A percentile compares a stretch with the other conserved stretches of the same genome.
These are phyloP conservation scores for Chloroceryle aenea DNA, from an alignment of 2,113 vertebrate genomes.

Conservation along the genomic window DNA sequence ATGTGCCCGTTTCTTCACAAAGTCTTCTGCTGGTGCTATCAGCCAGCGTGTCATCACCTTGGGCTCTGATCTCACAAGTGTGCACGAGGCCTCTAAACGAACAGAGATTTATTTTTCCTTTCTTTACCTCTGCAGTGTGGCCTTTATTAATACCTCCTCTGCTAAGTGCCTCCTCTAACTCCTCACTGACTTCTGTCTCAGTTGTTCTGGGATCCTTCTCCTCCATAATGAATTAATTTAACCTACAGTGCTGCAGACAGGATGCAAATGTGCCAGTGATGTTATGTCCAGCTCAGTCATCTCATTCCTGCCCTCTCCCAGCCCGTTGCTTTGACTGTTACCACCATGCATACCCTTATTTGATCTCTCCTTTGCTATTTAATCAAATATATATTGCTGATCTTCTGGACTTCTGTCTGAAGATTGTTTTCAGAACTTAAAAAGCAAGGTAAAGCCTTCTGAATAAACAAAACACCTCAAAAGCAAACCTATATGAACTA, in stretches of 20 bases:
- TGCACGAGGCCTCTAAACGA: not conserved
- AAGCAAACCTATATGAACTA: not conserved
- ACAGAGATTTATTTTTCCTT: not conserved
- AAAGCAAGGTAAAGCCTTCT: not conserved
- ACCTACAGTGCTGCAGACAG: not conserved
- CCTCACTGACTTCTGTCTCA: not conserved
- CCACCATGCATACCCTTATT: not conserved
- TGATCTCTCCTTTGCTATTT: not conserved
- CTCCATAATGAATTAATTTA: not conserved
- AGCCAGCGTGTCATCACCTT: not conserved
- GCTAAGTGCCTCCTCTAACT: not conserved
- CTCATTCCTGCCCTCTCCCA: not conserved
- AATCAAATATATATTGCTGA: not conserved
- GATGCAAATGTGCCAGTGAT: not conserved
- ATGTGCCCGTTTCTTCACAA: not conserved
- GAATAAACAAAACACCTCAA: not conserved
- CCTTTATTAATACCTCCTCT: not conserved
- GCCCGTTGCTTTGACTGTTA: not conserved
- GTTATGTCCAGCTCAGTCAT: not conserved
- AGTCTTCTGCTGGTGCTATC: not conserved
- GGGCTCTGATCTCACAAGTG: not conserved
- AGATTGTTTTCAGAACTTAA: not conserved
- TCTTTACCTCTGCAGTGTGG: not conserved
- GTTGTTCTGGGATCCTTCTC: not conserved
- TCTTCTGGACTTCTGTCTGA: not conserved